Conservation (phyloP, 2,797 vertebrate genomes). For the Nannoperca australis region DNA sequence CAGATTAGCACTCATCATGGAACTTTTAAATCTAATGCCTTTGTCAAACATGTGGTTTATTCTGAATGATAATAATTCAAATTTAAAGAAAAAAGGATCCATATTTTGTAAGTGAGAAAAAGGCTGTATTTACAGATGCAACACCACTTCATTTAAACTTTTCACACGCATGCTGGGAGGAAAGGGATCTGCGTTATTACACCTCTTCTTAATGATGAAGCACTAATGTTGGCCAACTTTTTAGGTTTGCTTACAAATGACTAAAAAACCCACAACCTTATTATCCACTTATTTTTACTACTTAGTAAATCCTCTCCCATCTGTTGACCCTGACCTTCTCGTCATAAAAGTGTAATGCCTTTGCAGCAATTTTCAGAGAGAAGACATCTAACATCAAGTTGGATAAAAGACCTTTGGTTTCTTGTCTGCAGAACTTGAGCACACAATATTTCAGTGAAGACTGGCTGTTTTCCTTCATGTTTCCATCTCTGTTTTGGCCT, state of each 20-base stretch:
- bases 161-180: not conserved
- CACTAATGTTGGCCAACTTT: not conserved
- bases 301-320: not conserved
- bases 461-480: not conserved
- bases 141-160: not conserved
- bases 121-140: not conserved
- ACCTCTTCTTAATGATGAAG: not conserved
- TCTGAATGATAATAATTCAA: not conserved
- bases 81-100: not conserved
- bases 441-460: not conserved
- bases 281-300: not conserved
- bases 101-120: not conserved
- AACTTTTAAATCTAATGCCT: conserved; percentile 6
- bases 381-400: not conserved
- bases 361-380: not conserved
- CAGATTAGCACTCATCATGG: conserved; percentile 4
- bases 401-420: not conserved
- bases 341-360: not conserved
- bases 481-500: not conserved
- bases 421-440: not conserved
- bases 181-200: not conserved
- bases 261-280: not conserved
- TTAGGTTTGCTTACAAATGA: not conserved
- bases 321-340: not conserved
- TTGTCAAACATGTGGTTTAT: conserved; percentile 9